Evolutionary conservation across 2,888 invertebrate genomes (phyloP), one percentile per base, ranked within the genome.

Genomic region (Lasioglossum zephyrum): DNA sequence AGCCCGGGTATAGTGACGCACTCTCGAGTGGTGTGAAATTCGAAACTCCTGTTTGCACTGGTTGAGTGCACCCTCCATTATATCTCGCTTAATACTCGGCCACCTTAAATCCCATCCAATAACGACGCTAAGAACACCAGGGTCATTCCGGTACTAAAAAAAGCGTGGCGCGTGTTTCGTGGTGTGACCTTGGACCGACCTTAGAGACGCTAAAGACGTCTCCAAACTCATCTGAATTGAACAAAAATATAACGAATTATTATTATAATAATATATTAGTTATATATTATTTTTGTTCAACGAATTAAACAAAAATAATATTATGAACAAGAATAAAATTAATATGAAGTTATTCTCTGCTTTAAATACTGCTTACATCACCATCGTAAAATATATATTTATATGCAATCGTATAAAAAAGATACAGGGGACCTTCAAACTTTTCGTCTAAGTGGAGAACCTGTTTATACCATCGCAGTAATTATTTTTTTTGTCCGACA

Each of bases 51-150:
- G 47, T 47, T 73, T 47, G 73, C 18, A 47, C 31, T 41, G 11
- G 39, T 41, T 41, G n/a, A 70, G 70, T 70, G 70, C 66, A 69
- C 66, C 66, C 66, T 39, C 66, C 66, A 69, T 69, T 69, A 69
- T 69, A 22, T 69, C 18, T 66, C 66, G 36, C 18, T 36, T 69
- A 69, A 39, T 39, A 66, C 66, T 4, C 66, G 66, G 36, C 66
- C 3, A 22, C 66, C 66, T 66, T 39, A 66, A 66, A 66, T 66
- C 36, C 66, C 36, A 39, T 11, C 22, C 66, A 39, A 18, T 22
- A 36, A 39, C 36, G 36, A 1, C 66, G 36, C 39, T 22, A 69
- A 36, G 36, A 22, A 36, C 3, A n/a, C n/a, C 36, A 69, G 18
- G 69, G 39, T 39, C 22, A 22, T 69, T 70, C 5, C 13, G 11